Conservation (phyloP, 2,797 vertebrate species). For the Tarsius wallacei region DNA sequence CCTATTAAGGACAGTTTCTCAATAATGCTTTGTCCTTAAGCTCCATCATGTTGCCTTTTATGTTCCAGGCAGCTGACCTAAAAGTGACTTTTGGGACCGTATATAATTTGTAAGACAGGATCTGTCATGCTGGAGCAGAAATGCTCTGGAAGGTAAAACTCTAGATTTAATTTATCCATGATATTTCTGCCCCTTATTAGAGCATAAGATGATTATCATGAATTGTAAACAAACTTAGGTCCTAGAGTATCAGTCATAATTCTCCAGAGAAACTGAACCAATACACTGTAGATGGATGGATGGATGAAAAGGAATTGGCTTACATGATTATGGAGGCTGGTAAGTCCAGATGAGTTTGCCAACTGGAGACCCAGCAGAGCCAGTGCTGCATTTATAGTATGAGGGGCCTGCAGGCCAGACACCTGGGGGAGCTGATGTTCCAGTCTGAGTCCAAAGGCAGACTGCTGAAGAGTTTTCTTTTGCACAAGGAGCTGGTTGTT, state of each 20-base stretch:
- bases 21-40: slow-evolving; percentile 56
- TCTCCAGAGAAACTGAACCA: slow-evolving; percentile 19
- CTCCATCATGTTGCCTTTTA: slow-evolving; percentile 8
- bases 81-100: slow-evolving; percentile 58
- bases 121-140: slow-evolving; percentile 34
- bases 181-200: slow-evolving; percentile 10
- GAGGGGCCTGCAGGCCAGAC: not conserved
- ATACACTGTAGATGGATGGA: not conserved
- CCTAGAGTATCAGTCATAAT: not conserved
- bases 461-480: slow-evolving; percentile 38
- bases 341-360: not conserved
- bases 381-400: not conserved
- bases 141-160: slow-evolving; percentile 56
- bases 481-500: not conserved
- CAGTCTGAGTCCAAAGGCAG: not conserved
- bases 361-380: not conserved
- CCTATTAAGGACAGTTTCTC: slow-evolving; percentile 40
- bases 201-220: slow-evolving; percentile 25
- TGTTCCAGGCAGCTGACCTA: slow-evolving; percentile 25
- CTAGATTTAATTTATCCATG: slow-evolving; percentile 57
- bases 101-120: slow-evolving; percentile 62
- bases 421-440: not conserved
- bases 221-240: slow-evolving; percentile 69
- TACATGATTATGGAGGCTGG: not conserved
- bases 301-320: not conserved